Conservation (phyloP, 2,113 vertebrate genomes). For the Hyaena hyaena region DNA sequence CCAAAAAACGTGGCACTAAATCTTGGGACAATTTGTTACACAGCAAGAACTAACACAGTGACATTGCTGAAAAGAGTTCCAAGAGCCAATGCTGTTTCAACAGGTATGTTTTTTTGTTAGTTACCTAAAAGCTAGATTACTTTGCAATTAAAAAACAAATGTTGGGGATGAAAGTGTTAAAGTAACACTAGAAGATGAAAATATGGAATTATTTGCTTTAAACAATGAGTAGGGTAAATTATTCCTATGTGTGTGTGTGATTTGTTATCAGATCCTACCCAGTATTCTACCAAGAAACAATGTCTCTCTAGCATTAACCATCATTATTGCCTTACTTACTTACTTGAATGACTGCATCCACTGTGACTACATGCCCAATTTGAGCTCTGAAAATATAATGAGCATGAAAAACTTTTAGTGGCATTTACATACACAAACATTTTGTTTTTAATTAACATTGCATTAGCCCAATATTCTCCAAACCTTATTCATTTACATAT, state of each 20-base stretch:
- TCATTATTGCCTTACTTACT: background rate
- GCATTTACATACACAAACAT: conserved; percentile 45
- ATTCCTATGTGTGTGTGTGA: background rate
- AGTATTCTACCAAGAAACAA: background rate
- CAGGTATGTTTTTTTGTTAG: background rate
- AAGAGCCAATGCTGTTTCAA: background rate
- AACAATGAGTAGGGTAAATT: background rate
- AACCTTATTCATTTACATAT: conserved; percentile 8
- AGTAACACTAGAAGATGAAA: conserved; percentile 28
- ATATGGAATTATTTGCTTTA: background rate
- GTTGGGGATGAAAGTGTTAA: background rate
- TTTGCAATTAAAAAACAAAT: conserved; percentile 36
- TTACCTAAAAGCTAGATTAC: background rate
- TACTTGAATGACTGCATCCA: background rate
- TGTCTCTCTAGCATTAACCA: background rate
- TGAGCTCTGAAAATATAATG: conserved; percentile 57
- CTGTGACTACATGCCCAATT: conserved; percentile 4
- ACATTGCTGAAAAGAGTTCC: background rate
- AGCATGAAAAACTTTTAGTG: conserved; percentile 37
- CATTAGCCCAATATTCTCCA: conserved; percentile 43
- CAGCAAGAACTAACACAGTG: background rate
- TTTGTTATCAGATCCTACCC: background rate
- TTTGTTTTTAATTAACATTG: conserved; percentile 64
- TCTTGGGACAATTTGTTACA: background rate
- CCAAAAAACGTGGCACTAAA: background rate